phyloP scores from a whole-genome alignment of 2,113 vertebrate genomes.

The Gorsachius goisagi region DNA sequence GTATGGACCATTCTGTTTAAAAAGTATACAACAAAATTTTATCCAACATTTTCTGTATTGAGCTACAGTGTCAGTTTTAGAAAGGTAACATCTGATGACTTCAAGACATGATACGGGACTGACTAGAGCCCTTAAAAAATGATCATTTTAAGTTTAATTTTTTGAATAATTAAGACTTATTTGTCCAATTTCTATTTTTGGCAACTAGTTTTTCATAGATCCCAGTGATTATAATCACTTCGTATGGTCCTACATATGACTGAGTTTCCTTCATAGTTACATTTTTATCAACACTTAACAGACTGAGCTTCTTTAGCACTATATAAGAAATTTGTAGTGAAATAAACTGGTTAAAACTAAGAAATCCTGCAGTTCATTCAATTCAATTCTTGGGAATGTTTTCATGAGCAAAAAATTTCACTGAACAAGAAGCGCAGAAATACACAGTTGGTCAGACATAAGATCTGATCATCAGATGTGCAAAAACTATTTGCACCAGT shows the following conservation, averaged over 20 bases:
- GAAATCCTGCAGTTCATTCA: background rate
- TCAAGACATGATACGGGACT: fast-evolving
- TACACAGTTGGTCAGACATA: background rate
- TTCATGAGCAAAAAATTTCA: background rate
- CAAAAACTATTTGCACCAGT: background rate
- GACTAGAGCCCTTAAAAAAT: background rate
- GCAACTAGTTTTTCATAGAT: background rate
- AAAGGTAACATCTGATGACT: background rate
- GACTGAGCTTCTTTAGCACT: background rate
- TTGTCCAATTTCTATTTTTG: background rate
- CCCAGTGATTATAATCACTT: background rate
- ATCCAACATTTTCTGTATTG: background rate
- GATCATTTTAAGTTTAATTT: background rate
- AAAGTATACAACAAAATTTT: background rate
- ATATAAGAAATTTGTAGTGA: background rate
- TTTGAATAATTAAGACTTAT: background rate
- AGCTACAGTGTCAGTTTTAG: background rate
- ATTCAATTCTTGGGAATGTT: background rate
- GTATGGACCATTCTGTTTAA: background rate
- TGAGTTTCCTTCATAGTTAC: background rate
- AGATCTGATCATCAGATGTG: background rate
- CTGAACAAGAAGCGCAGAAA: background rate
- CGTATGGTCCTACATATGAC: background rate
- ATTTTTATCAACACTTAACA: background rate
- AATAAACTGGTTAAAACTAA: background rate